Evolutionary conservation across 2,797 vertebrate species (phyloP).

Genomic region (Malurus leucopterus): DNA sequence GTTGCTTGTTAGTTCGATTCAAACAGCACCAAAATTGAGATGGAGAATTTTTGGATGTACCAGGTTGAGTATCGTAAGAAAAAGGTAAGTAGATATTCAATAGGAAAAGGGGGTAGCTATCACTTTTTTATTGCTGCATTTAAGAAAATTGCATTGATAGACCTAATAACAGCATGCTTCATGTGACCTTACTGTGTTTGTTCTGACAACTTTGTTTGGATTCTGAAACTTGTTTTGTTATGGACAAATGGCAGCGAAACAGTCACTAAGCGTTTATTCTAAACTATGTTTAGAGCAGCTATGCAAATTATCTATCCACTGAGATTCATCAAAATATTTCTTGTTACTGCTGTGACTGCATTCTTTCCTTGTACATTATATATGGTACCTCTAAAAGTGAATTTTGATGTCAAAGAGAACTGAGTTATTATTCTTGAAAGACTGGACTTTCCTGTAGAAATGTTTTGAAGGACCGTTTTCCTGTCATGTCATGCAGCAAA

Average conservation of each 20-base stretch:
- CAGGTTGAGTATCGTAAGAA: conserved; percentile 70
- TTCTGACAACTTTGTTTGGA: not conserved
- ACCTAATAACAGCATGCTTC: not conserved
- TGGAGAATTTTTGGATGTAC: conserved; percentile 88
- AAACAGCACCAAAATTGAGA: conserved; percentile 7
- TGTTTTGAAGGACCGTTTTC: not conserved
- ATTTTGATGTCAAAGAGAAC: not conserved
- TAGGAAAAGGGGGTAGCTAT: not conserved
- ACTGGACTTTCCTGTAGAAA: not conserved
- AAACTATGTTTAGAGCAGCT: not conserved
- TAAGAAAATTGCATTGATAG: not conserved
- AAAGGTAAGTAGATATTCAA: conserved; percentile 68
- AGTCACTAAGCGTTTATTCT: not conserved
- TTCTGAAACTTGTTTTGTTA: not conserved
- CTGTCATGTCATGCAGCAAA: not conserved
- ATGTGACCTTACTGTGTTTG: not conserved
- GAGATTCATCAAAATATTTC: not conserved
- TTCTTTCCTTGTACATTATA: not conserved
- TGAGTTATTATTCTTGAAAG: not conserved
- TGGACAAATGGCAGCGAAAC: not conserved
- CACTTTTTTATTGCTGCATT: not conserved
- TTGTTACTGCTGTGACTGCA: not conserved
- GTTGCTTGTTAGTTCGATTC: not conserved
- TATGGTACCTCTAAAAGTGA: not conserved
- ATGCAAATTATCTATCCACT: not conserved